Evolutionary conservation across 2,888 invertebrate genomes (phyloP).

Genomic region (Vandiemenella viatica): DNA sequence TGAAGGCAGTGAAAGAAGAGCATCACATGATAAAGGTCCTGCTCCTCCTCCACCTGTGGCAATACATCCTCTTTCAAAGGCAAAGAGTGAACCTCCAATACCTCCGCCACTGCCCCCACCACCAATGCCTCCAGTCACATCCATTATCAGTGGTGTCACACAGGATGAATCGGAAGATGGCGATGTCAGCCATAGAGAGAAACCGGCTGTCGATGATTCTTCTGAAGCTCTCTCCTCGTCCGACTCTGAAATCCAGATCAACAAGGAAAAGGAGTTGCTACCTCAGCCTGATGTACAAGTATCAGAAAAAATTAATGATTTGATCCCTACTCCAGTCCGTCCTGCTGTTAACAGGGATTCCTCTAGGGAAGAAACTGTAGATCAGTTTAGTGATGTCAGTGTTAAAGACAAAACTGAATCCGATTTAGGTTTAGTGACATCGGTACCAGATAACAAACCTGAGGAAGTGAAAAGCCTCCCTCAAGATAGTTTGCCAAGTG

Average conservation of each 20-base stretch:
- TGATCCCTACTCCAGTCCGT: slow-evolving; percentile 4
- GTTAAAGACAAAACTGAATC: background rate
- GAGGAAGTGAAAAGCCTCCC: background rate
- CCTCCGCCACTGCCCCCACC: slow-evolving; percentile 23
- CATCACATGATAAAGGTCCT: slow-evolving; percentile 58
- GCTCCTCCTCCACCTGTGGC: slow-evolving; percentile 51
- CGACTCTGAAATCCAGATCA: slow-evolving; percentile 1
- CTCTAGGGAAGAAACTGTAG: slow-evolving; percentile 6
- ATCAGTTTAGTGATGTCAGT: background rate
- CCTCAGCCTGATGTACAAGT: slow-evolving; percentile 1
- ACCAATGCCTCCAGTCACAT: slow-evolving; percentile 23
- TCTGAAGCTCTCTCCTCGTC: slow-evolving; percentile 6
- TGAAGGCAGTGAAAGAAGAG: slow-evolving; percentile 35
- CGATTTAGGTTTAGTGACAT: slow-evolving; percentile 3
- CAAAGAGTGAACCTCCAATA: slow-evolving; percentile 16
- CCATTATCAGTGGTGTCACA: slow-evolving; percentile 18
- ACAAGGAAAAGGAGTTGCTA: slow-evolving; percentile 1
- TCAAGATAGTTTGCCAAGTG: no score
- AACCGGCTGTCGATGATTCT: background rate
- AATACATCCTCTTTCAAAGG: slow-evolving; percentile 14
- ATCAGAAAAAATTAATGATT: background rate
- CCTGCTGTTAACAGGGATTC: slow-evolving; percentile 5
- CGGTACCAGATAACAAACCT: slow-evolving; percentile 6
- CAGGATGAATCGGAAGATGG: slow-evolving; percentile 34
- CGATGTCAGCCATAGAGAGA: slow-evolving; percentile 22